These are phyloP conservation scores for Anthopleura sola DNA, from an alignment of 64 coral and sea anemone genomes.

Conservation along the genomic window DNA sequence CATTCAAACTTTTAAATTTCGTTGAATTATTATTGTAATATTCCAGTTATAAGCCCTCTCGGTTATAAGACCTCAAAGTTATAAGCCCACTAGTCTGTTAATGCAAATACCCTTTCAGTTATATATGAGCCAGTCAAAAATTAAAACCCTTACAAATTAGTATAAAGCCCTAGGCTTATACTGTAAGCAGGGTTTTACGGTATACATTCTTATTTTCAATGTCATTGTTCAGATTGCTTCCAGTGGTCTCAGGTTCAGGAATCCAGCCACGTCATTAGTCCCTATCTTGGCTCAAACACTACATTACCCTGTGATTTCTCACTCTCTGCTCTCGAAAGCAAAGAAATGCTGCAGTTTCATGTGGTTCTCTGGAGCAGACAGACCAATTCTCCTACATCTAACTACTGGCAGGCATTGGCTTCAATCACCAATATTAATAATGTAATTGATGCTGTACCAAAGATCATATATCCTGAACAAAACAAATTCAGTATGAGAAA, in stretches of 20 bases:
- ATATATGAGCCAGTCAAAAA: too few species aligned
- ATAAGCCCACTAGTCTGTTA: too few species aligned
- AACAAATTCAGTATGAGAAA: constrained; percentile 16
- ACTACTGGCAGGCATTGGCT: not conserved
- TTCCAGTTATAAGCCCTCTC: too few species aligned
- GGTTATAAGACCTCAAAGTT: too few species aligned
- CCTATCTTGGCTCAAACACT: not conserved
- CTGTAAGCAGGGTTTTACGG: too few species aligned
- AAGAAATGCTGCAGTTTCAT: not conserved
- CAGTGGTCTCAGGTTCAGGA: constrained; percentile 14
- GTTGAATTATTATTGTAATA: too few species aligned
- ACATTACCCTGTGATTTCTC: not conserved
- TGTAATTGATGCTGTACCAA: not conserved
- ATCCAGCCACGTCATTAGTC: constrained; percentile 9
- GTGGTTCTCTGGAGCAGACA: constrained; percentile 2
- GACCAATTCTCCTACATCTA: too few species aligned
- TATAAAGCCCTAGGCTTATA: too few species aligned
- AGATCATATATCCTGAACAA: not conserved
- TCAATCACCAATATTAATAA: not conserved
- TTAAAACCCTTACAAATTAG: too few species aligned
- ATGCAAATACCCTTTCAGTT: too few species aligned
- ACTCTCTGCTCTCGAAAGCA: not conserved
- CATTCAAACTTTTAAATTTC: too few species aligned
- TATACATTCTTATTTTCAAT: not conserved
- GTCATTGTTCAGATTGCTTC: not conserved